Percentiles rank a stretch among this genome's conserved stretches.
These are phyloP conservation scores for Sitta carolinensis DNA, from an alignment of 2,797 vertebrate genomes.

Conservation along the genomic window DNA sequence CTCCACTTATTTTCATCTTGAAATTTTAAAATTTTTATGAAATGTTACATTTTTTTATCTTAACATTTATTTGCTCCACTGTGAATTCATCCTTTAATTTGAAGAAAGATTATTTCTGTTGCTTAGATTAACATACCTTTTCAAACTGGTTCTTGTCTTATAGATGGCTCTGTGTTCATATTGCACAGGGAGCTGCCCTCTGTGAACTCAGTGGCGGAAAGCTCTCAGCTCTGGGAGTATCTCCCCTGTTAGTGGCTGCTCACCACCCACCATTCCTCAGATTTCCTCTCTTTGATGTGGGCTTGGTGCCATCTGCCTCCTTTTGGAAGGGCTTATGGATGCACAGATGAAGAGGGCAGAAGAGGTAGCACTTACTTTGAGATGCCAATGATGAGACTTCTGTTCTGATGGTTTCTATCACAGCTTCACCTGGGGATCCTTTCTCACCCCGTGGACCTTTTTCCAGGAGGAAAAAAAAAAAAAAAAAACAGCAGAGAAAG, in stretches of 20 bases:
- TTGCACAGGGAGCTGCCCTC: background rate
- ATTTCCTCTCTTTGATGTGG: background rate
- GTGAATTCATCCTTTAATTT: background rate
- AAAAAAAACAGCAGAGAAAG: background rate
- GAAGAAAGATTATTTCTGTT: background rate
- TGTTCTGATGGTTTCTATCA: conserved; percentile 60
- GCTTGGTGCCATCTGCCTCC: background rate
- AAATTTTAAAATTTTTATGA: background rate
- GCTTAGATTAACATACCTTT: background rate
- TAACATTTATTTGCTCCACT: background rate
- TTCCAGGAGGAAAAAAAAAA: background rate
- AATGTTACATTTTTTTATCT: background rate
- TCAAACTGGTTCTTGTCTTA: background rate
- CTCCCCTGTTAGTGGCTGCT: background rate
- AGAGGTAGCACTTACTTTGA: conserved; percentile 44
- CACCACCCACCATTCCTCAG: background rate
- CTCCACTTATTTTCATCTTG: background rate
- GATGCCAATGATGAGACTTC: conserved; percentile 56
- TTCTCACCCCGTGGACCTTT: conserved; percentile 84
- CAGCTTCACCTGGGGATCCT: conserved; percentile 78
- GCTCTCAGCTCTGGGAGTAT: background rate
- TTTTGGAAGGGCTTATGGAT: background rate
- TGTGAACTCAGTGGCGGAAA: background rate
- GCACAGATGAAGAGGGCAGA: background rate
- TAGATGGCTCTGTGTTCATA: background rate